Base-by-base conservation (phyloP, 2,113 vertebrate species). In the Rutilus rutilus region DNA sequence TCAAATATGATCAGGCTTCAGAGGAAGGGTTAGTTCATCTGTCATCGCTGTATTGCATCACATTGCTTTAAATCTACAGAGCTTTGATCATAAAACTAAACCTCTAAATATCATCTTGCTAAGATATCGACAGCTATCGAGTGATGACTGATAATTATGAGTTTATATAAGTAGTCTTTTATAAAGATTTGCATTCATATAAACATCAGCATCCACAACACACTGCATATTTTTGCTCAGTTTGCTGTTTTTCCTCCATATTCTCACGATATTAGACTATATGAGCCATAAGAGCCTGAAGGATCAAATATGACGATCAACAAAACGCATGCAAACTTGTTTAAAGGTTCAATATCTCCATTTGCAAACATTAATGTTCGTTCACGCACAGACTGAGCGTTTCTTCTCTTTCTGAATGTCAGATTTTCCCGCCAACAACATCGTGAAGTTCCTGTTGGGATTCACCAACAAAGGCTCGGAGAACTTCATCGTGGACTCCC, bases 371-470 rank as follows among this genome's bases (percentile, higher is more conserved):
- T 0, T 19, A 17, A 1, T 4, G 15, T 5, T 17, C 15, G 1
- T 17, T 30, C 14, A 2, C 23, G 7, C 59, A 60, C 64, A 4
- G 27, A 67, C 64, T 21, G 39, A 45, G 6, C 27, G 17, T 23
- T 19, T 21, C 19, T 86, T 14, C 25, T 59, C 27, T 69, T 21
- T 30, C 36, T 57, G 4, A 10, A 87, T 87, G 86, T 19, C 89
- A 99, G 98, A 99, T 92, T 99, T 99, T 64, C 98, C 98, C 4
- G 98, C 98, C 0, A 99, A 99, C 92, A 94, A 99, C 90, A 97
- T 99, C 0, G 98, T 99, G 50, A 99, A 99, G 91, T 99, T 99
- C 91, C 93, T 99, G 88, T 94, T 99, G 42, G 98, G 98, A 84
- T 99, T 99, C 92, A 97, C 96, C 85, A 99, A 99, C 90, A 99